A percentile compares a stretch with the other conserved stretches of the same genome.
These are phyloP conservation scores for Apamea anceps DNA, from an alignment of 2,888 invertebrate genomes.

Conservation along the genomic window DNA sequence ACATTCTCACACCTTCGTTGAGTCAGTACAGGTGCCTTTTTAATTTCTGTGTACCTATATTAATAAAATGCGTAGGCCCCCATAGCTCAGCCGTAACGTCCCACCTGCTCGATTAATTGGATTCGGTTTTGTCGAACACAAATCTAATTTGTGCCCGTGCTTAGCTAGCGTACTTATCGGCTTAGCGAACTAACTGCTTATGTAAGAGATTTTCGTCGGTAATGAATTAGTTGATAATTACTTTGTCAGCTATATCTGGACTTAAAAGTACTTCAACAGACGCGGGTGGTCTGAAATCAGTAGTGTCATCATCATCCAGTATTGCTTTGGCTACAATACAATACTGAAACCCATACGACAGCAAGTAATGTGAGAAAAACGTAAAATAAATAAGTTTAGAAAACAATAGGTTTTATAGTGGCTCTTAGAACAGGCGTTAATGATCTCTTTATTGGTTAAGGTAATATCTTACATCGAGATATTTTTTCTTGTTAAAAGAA, in stretches of 20 bases:
- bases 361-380: not conserved
- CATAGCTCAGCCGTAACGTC: slow-evolving; percentile 15
- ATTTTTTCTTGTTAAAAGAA: not conserved
- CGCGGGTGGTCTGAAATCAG: not conserved
- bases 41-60: not conserved
- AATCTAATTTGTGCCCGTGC: slow-evolving; percentile 64
- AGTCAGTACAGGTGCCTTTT: not conserved
- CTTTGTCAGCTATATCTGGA: not conserved
- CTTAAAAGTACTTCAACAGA: not conserved
- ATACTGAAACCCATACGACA: not conserved
- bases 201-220: slow-evolving; percentile 34
- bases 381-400: not conserved
- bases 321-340: not conserved
- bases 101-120: slow-evolving; percentile 63
- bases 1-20: not conserved
- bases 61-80: slow-evolving; percentile 9
- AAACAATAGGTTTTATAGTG: not conserved
- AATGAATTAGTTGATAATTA: slow-evolving; percentile 16
- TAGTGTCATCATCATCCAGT: no score
- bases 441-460: not conserved
- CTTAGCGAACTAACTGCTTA: slow-evolving; percentile 46
- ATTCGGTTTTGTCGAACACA: slow-evolving; percentile 63
- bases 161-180: slow-evolving; percentile 47
- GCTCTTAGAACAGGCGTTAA: not conserved
- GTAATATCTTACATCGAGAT: no score